Evolutionary conservation across 2,888 invertebrate genomes (phyloP).

Genomic region (Acanthococcus lagerstroemiae): DNA sequence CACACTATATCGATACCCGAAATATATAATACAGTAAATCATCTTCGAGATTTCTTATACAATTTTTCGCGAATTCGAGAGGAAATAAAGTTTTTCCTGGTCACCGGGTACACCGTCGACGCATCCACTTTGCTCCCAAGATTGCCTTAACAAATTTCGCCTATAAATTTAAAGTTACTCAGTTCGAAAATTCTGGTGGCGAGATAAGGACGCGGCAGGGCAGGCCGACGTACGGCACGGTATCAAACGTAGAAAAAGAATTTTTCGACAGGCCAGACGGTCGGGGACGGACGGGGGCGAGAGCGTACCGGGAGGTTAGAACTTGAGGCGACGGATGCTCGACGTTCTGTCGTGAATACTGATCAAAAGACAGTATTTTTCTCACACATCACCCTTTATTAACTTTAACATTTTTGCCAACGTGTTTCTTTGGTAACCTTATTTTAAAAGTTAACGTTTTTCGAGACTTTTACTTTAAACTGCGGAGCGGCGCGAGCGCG

Average conservation of each 20-base stretch:
- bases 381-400: slow-evolving; percentile 30
- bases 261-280: too few relatives aligned
- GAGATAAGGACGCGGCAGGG: too few relatives aligned
- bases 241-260: background rate
- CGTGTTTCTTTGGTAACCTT: slow-evolving; percentile 26
- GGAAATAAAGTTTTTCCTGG: too few relatives aligned
- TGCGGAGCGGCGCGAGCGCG: background rate
- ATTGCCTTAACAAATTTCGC: background rate
- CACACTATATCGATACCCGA: too few relatives aligned
- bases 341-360: slow-evolving; percentile 25
- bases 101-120: too few relatives aligned
- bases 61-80: too few relatives aligned
- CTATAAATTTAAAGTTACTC: background rate
- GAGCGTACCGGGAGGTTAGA: slow-evolving; percentile 14
- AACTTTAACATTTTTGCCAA: slow-evolving; percentile 29
- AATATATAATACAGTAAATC: background rate
- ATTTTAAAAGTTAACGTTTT: slow-evolving; percentile 27
- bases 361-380: slow-evolving; percentile 30
- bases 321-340: slow-evolving; percentile 29
- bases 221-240: too few relatives aligned
- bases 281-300: background rate
- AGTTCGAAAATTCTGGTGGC: background rate
- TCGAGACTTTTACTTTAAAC: slow-evolving; percentile 26
- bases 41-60: background rate
- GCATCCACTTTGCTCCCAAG: too few relatives aligned